These are phyloP conservation scores for Menidia menidia DNA, from an alignment of 2,797 vertebrate species.

Conservation along the genomic window DNA sequence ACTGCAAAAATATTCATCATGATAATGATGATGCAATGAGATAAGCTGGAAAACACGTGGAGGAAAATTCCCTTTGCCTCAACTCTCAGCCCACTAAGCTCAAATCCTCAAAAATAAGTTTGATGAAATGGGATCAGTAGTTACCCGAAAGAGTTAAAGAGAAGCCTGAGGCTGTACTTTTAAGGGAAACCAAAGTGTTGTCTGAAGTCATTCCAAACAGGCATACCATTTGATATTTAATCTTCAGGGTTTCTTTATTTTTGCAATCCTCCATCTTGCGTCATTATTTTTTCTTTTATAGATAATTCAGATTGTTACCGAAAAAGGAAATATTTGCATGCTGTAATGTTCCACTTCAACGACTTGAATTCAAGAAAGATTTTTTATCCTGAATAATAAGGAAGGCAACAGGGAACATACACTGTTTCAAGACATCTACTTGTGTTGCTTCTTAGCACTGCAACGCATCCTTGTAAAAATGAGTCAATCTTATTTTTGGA, in stretches of 20 bases:
- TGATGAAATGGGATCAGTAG: slow-evolving; percentile 57
- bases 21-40: slow-evolving; percentile 57
- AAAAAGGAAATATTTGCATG: slow-evolving; percentile 3
- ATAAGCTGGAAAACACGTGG: slow-evolving; percentile 37
- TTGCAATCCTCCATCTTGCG: slow-evolving; percentile 33
- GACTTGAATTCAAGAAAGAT: slow-evolving; percentile 3
- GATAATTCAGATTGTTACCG: slow-evolving; percentile 4
- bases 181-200: slow-evolving; percentile 57
- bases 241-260: slow-evolving; percentile 42
- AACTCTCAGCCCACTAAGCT: slow-evolving; percentile 46
- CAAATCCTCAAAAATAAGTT: slow-evolving; percentile 43
- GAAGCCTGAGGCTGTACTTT: slow-evolving; percentile 58
- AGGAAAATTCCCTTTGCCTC: slow-evolving; percentile 44
- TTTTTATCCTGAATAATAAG: background rate
- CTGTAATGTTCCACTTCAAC: background rate
- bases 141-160: slow-evolving; percentile 59
- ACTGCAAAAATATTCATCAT: slow-evolving; percentile 72
- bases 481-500: slow-evolving; percentile 23
- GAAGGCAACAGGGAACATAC: background rate
- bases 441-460: slow-evolving; percentile 2
- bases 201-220: slow-evolving; percentile 65
- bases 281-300: slow-evolving; percentile 8
- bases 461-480: slow-evolving; percentile 16
- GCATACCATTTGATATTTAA: slow-evolving; percentile 54
- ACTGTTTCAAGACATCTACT: background rate